phyloP scores from a whole-genome alignment of 2,888 invertebrate genomes.

The Mimumesa dahlbomi region DNA sequence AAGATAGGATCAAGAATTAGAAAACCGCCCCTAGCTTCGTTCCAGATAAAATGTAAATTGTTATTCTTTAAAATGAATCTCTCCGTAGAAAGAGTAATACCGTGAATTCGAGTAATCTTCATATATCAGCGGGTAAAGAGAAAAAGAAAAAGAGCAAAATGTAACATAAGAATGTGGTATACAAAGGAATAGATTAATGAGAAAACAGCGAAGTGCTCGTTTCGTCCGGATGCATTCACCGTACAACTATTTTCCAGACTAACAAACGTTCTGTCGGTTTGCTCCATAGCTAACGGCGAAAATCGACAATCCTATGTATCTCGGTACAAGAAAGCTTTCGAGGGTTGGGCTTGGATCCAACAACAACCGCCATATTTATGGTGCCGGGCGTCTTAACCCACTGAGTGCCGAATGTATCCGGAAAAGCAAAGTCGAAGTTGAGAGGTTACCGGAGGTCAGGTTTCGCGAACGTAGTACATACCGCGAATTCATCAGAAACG shows the following conservation, averaged over 20 bases:
- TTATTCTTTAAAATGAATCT: too few relatives aligned
- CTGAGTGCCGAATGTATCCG: constrained; percentile 57
- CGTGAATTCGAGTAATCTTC: not conserved
- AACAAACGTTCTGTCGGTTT: constrained; percentile 54
- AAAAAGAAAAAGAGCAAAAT: too few relatives aligned
- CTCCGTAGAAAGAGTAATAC: too few relatives aligned
- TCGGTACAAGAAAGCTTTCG: constrained; percentile 63
- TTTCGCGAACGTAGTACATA: constrained; percentile 14
- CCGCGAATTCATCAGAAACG: constrained; percentile 23
- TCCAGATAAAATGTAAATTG: too few relatives aligned
- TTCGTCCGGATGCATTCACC: constrained; percentile 16
- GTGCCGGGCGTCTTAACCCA: constrained; percentile 69
- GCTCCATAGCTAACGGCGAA: constrained; percentile 48
- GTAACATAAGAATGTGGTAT: too few relatives aligned
- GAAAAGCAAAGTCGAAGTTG: constrained; percentile 45
- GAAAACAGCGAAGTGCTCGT: constrained; percentile 16
- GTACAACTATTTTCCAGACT: constrained; percentile 43
- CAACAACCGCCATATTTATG: constrained; percentile 70
- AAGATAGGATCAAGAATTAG: too few relatives aligned
- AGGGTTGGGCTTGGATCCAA: constrained; percentile 68
- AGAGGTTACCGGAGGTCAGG: constrained; percentile 71
- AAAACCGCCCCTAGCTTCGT: too few relatives aligned
- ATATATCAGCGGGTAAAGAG: not conserved
- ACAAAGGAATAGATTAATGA: constrained; percentile 41
- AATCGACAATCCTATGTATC: constrained; percentile 57